phyloP scores from a whole-genome alignment of 2,113 vertebrate genomes.

The Thunnus maccoyii region DNA sequence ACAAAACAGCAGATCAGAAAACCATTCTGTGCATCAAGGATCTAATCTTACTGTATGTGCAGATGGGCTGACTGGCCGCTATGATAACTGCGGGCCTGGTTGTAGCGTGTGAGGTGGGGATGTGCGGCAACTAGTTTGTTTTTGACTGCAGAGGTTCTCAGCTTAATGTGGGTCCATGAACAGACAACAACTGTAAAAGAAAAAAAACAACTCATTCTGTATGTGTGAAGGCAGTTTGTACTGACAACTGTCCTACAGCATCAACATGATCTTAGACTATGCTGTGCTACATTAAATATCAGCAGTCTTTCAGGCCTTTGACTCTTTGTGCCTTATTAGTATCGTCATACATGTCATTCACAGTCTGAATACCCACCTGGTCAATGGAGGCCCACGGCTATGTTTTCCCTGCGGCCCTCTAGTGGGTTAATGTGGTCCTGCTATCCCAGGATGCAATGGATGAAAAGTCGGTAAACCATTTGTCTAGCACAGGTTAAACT shows the following conservation, averaged over 20 bases:
- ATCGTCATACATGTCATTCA: not conserved
- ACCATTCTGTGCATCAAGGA: not conserved
- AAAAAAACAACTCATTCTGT: constrained; percentile 20
- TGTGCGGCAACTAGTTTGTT: constrained; percentile 24
- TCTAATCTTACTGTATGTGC: not conserved
- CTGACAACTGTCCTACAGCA: constrained; percentile 64
- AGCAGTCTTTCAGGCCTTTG: constrained; percentile 67
- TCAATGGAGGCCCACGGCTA: not conserved
- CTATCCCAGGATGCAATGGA: not conserved
- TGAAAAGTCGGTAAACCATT: too few species aligned
- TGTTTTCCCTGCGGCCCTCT: not conserved
- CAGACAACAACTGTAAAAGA: not conserved
- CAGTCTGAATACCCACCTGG: not conserved
- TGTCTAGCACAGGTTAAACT: too few species aligned
- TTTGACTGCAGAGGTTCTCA: constrained; percentile 20
- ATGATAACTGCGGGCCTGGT: not conserved
- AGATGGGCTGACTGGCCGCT: not conserved
- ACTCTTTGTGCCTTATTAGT: constrained; percentile 38
- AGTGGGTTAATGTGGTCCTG: not conserved
- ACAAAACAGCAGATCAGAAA: not conserved
- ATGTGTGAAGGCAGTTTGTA: constrained; percentile 36
- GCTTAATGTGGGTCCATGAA: constrained; percentile 35
- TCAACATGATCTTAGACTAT: constrained; percentile 68
- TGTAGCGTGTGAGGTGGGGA: constrained; percentile 12
- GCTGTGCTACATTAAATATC: constrained; percentile 76